phyloP scores from a whole-genome alignment of 2,113 vertebrate genomes.

The Apteryx mantelli region DNA sequence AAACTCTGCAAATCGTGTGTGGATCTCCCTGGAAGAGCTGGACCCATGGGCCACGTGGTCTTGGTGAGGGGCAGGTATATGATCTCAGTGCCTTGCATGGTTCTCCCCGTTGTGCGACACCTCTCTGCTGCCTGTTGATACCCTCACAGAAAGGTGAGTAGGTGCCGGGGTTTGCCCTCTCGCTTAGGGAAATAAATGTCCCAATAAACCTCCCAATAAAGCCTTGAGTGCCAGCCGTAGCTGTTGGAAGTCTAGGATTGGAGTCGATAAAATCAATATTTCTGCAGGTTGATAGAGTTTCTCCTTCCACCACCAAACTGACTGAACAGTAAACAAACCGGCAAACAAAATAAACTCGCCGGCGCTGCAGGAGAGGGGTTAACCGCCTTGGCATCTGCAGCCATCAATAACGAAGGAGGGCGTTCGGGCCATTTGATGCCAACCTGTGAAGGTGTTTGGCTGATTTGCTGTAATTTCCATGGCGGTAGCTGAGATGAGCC shows the following conservation, averaged over 20 bases:
- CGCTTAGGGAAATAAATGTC: slow-evolving; percentile 34
- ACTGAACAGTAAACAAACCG: not conserved
- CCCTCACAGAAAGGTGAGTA: not conserved
- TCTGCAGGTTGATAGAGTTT: slow-evolving; percentile 60
- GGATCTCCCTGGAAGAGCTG: not conserved
- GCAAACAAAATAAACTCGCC: not conserved
- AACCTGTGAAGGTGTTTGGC: not conserved
- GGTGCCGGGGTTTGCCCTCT: not conserved
- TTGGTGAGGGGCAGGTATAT: not conserved
- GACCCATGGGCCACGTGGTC: not conserved
- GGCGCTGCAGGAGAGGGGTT: not conserved
- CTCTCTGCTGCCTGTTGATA: not conserved
- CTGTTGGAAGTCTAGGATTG: slow-evolving; percentile 40
- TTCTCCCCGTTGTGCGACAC: not conserved
- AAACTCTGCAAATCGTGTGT: not conserved
- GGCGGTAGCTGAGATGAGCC: not conserved
- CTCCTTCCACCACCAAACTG: not conserved
- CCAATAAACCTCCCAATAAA: slow-evolving; percentile 54
- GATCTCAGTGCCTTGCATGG: rapidly evolving
- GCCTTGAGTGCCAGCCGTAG: not conserved
- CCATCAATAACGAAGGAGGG: rapidly evolving
- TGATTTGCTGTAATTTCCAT: not conserved
- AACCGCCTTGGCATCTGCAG: rapidly evolving
- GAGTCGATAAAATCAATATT: slow-evolving; percentile 67
- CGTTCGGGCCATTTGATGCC: rapidly evolving